phyloP scores from a whole-genome alignment of 2,888 invertebrate species.

The Apamea crenata region DNA sequence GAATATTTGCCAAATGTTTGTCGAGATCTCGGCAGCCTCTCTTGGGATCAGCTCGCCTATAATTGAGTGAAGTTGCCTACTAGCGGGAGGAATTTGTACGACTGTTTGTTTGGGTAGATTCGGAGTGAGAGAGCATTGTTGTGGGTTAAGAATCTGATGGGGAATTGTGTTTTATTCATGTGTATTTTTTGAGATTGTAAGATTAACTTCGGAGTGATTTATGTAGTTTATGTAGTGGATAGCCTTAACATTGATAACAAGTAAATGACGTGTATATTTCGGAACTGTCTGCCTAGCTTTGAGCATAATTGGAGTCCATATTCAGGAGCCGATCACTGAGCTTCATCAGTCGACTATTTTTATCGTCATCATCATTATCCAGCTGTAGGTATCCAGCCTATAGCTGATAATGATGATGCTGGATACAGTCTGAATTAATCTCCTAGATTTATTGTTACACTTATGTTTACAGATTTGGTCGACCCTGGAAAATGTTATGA shows the following conservation, averaged over 20 bases:
- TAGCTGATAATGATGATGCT: too few relatives aligned
- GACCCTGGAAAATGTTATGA: neutral
- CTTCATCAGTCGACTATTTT: neutral
- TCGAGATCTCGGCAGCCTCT: conserved; percentile 30
- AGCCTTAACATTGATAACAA: neutral
- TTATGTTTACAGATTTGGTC: neutral
- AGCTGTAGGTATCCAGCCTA: neutral
- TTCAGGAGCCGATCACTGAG: neutral
- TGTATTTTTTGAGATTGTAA: neutral
- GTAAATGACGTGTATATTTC: neutral
- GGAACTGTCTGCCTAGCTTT: neutral
- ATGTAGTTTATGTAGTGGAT: neutral
- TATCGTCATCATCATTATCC: neutral
- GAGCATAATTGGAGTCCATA: neutral
- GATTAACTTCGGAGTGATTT: neutral
- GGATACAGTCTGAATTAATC: too few relatives aligned
- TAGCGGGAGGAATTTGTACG: neutral
- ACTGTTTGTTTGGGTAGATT: conserved; percentile 30
- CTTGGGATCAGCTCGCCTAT: conserved; percentile 40
- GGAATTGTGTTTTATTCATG: neutral
- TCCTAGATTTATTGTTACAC: neutral
- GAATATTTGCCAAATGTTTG: conserved; percentile 49
- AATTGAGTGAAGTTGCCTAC: conserved; percentile 48
- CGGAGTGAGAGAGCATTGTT: neutral
- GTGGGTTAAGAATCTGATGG: neutral